Base-by-base conservation (phyloP, 1,140 invertebrate species). In the Camponotus vicinus region DNA sequence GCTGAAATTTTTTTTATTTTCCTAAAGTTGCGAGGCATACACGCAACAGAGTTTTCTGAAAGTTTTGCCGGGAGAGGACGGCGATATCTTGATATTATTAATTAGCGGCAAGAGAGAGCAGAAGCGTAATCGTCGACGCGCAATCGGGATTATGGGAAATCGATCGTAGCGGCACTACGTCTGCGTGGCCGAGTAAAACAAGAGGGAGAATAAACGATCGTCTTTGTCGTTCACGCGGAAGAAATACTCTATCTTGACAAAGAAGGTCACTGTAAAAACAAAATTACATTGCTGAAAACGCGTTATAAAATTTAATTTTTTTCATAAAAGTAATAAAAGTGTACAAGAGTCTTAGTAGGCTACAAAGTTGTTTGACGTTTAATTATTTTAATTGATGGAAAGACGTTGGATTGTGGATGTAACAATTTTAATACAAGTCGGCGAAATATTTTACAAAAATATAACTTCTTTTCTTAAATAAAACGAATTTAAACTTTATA, bases 131-230 rank as follows among this genome's bases (percentile, higher is more conserved):
- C 59, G 75, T 78, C 59, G 42, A 78, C 75, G 59, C 75, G 75
- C 59, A 78, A 80, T 80, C 64, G 64, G 64, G 64, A 80, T 80
- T 80, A 80, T 80, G 45, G 64, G 49, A 70, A 80, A 80, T 80
- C 64, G 77, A 80, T 80, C 49, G 21, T 70, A 40, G 64, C 34
- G 37, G 66, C 9, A 32, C 34, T 42, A 57, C n/a, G 49, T 69
- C n/a, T 82, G 64, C 78, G 70, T 86, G 42, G 66, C 67, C 45
- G 69, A 71, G 76, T 55, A 55, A 80, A 67, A 32, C 7, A 69
- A 80, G 64, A 80, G 40, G 27, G 8, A 40, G 37, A 69, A 70
- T 40, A 55, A 69, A 34, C 27, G n/a, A 57, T 45, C 18, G 59
- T 63, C 42, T 49, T 34, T 32, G 59, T 49, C 57, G 40, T 0